Base-by-base conservation (phyloP, 2,888 invertebrate genomes). In the Eristalinus aeneus region DNA sequence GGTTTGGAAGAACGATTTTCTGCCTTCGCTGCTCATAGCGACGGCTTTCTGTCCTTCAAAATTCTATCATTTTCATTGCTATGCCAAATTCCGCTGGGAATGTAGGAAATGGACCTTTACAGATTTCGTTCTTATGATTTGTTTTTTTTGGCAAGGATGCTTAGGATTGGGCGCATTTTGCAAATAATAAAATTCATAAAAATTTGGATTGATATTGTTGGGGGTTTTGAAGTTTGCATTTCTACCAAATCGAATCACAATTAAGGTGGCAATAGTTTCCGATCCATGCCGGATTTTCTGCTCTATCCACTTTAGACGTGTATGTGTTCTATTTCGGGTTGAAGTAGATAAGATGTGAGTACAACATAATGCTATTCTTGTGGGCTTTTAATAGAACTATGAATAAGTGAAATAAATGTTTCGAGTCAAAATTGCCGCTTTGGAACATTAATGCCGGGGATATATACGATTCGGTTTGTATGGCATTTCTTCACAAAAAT, bases 1-100 rank as follows among this genome's bases (percentile, higher is more conserved):
- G n/a, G 20, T 4, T 8, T 31, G 16, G 20, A 60, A 39, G 39
- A 32, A 65, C 71, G 46, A n/a, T 23, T 56, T 23, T 60, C 23
- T 56, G 5, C 27, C 1, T 27, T 69, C 68, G 36, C 63, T 63
- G 27, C 27, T 5, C 27, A 27, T 5, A 27, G 2, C 2, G 80
- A 75, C 68, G 74, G 56, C 39, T 64, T 60, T 39, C 46, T 77
- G 85, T 86, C 81, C 81, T 86, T 86, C 73, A 86, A 85, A 85
- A 72, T 71, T 68, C 20, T 72, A 39, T 76, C 65, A 20, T 68
- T 72, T 85, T 85, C 81, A 81, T 77, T 86, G 86, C 65, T 77
- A 46, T 27, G 56, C 27, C 6, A 46, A 67, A 39, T 60, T 22
- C 34, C 58, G 56, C 53, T 34, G 12, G 79, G 79, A 60, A 79